Percentiles rank a stretch among this genome's conserved stretches.
Conservation (phyloP, 2,797 vertebrate genomes). For the Amphiprion clarkii region DNA sequence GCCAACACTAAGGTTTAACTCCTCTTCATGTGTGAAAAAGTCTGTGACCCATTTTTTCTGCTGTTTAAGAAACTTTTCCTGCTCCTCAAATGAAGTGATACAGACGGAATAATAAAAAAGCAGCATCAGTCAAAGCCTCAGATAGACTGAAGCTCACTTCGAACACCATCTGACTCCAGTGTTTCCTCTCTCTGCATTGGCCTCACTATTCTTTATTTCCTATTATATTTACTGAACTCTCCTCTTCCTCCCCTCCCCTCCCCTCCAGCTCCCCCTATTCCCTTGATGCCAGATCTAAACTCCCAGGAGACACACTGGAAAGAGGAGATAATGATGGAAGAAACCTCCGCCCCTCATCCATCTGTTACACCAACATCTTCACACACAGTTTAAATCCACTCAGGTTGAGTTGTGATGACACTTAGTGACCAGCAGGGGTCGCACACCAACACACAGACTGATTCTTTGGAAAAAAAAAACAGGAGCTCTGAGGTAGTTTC, state of each 20-base stretch:
- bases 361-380: slow-evolving; percentile 45
- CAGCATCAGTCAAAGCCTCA: not conserved
- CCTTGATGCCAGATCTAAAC: slow-evolving; percentile 42
- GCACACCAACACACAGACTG: slow-evolving; percentile 28
- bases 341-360: slow-evolving; percentile 50
- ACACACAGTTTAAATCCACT: slow-evolving; percentile 7
- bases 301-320: slow-evolving; percentile 57
- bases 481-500: not conserved
- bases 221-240: not conserved
- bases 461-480: not conserved
- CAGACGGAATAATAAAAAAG: not conserved
- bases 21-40: slow-evolving; percentile 13
- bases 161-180: not conserved
- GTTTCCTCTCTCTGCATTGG: not conserved
- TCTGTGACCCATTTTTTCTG: slow-evolving; percentile 1
- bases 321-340: slow-evolving; percentile 46
- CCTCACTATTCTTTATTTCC: not conserved
- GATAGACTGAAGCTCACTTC: not conserved
- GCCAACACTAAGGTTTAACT: not conserved
- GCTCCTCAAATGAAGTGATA: not conserved
- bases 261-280: not conserved
- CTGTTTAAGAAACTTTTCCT: not conserved
- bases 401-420: slow-evolving; percentile 10
- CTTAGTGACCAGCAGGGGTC: slow-evolving; percentile 71
- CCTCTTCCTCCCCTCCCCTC: slow-evolving; percentile 1